Conservation (phyloP, 2,797 vertebrate genomes). For the Galagoides demidoff region DNA sequence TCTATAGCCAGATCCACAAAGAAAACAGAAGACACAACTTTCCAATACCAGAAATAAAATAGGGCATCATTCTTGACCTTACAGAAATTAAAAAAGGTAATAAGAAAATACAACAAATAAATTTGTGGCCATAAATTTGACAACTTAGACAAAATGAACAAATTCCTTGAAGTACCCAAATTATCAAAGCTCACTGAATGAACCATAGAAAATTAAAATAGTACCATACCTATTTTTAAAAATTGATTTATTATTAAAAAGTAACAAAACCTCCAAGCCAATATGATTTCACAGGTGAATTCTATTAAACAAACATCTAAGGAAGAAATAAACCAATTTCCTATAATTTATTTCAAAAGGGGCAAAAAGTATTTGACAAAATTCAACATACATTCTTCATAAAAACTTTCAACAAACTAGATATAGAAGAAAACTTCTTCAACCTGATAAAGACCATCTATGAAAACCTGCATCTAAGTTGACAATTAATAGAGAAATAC, state of each 20-base stretch:
- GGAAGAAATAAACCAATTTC: neutral
- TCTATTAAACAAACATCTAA: constrained; percentile 57
- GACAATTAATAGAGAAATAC: neutral
- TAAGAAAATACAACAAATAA: constrained; percentile 21
- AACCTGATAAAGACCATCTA: neutral
- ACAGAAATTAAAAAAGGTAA: constrained; percentile 30
- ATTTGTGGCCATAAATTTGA: neutral
- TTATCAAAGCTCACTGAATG: constrained; percentile 23
- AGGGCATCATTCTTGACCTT: neutral
- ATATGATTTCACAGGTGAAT: neutral
- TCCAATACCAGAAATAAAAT: neutral
- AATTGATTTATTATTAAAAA: neutral
- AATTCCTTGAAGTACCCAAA: constrained; percentile 24
- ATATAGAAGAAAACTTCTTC: neutral
- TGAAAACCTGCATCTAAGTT: neutral
- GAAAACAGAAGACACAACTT: constrained; percentile 21
- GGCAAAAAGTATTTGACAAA: neutral
- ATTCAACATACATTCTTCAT: neutral
- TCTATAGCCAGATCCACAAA: neutral
- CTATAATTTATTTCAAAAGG: neutral
- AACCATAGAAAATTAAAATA: neutral
- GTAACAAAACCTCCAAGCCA: neutral
- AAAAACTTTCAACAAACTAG: constrained; percentile 8
- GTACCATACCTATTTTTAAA: neutral
- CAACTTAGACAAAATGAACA: constrained; percentile 28